Evolutionary conservation across 2,888 invertebrate species (phyloP).

Genomic region (Microctonus hyperodae): DNA sequence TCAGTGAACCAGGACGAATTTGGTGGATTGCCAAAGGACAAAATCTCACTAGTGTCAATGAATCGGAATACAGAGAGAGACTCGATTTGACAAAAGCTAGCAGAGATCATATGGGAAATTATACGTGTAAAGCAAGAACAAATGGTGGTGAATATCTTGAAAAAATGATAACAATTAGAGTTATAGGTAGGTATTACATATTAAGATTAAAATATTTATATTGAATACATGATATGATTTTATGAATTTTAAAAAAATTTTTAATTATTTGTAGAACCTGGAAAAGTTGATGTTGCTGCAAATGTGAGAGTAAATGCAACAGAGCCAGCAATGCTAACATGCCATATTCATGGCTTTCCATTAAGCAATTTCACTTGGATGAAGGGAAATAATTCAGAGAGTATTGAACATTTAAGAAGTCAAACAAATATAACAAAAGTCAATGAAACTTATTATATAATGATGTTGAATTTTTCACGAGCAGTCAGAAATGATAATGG

Average conservation of each 20-base stretch:
- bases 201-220: constrained; percentile 24
- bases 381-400: constrained; percentile 66
- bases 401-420: constrained; percentile 57
- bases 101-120: constrained; percentile 69
- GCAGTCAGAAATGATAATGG: constrained; percentile 78
- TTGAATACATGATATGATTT: too few relatives aligned
- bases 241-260: constrained; percentile 33
- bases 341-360: constrained; percentile 70
- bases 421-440: constrained; percentile 59
- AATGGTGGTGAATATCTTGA: constrained; percentile 56
- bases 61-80: constrained; percentile 58
- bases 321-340: constrained; percentile 65
- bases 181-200: constrained; percentile 59
- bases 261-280: constrained; percentile 62
- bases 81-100: constrained; percentile 67
- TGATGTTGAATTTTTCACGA: constrained; percentile 67
- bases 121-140: constrained; percentile 67
- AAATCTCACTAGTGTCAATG: constrained; percentile 64
- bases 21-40: constrained; percentile 69
- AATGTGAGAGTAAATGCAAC: constrained; percentile 66
- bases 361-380: constrained; percentile 67
- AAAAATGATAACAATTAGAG: constrained; percentile 55
- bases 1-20: constrained; percentile 65
- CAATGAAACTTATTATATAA: constrained; percentile 69
- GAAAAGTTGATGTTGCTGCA: constrained; percentile 64